phyloP scores from a whole-genome alignment of 1,140 invertebrate species.

The Chrysopa pallens region DNA sequence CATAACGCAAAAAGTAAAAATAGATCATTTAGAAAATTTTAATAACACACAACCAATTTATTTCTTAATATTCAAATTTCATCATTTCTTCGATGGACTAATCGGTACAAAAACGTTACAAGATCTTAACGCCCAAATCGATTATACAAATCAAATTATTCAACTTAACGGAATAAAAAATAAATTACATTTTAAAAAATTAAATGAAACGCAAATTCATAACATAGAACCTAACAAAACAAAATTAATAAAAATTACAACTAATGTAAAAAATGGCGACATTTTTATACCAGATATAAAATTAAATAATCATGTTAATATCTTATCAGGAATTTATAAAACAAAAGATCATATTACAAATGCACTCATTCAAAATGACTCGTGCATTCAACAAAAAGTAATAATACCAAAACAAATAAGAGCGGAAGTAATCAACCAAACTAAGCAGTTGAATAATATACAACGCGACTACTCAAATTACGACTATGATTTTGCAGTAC shows the following conservation, averaged over 20 bases:
- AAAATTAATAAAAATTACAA: not conserved
- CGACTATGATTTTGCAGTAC: not conserved
- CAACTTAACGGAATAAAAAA: not conserved
- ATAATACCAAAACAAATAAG: not conserved
- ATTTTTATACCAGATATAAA: not conserved
- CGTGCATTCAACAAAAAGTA: not conserved
- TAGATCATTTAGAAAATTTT: not conserved
- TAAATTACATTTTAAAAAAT: too few relatives aligned
- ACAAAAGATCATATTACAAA: not conserved
- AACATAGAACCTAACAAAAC: not conserved
- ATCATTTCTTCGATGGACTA: not conserved
- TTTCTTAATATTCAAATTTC: not conserved
- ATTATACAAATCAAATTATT: not conserved
- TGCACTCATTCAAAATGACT: not conserved
- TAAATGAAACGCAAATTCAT: not conserved
- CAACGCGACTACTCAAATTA: too few relatives aligned
- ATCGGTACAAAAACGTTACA: not conserved
- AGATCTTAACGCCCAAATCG: not conserved
- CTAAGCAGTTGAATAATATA: not conserved
- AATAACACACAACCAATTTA: not conserved
- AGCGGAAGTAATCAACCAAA: not conserved
- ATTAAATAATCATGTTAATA: not conserved
- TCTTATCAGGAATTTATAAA: not conserved
- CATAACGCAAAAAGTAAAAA: not conserved
- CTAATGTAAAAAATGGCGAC: not conserved